Evolutionary conservation across 1,140 invertebrate species (phyloP).

Genomic region (Euwallacea similis): DNA sequence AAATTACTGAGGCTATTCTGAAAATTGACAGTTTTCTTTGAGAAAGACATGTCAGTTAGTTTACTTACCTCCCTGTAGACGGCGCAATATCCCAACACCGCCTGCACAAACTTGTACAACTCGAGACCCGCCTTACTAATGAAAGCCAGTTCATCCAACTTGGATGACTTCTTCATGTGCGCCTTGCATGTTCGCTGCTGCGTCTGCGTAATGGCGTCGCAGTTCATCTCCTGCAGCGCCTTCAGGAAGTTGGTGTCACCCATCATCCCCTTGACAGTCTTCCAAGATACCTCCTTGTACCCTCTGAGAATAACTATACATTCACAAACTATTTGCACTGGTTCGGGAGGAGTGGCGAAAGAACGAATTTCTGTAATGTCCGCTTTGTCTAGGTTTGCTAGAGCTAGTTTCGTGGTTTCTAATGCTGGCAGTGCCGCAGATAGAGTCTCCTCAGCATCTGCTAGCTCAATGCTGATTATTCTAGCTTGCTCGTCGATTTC

Average conservation of each 20-base stretch:
- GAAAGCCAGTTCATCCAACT: slow-evolving; percentile 73
- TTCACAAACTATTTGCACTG: slow-evolving; percentile 84
- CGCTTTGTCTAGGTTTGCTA: slow-evolving; percentile 79
- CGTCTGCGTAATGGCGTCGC: slow-evolving; percentile 73
- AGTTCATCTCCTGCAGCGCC: slow-evolving; percentile 81
- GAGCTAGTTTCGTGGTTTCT: slow-evolving; percentile 74
- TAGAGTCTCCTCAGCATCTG: slow-evolving; percentile 77
- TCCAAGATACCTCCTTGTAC: slow-evolving; percentile 85
- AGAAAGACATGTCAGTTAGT: no score
- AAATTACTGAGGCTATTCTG: no score
- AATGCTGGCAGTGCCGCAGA: slow-evolving; percentile 79
- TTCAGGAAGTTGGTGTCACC: slow-evolving; percentile 82
- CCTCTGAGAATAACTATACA: slow-evolving; percentile 82
- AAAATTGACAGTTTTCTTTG: no score
- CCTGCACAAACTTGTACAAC: slow-evolving; percentile 81
- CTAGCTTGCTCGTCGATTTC: slow-evolving; percentile 80
- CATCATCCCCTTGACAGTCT: slow-evolving; percentile 88
- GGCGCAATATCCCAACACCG: slow-evolving; percentile 82
- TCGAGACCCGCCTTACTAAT: slow-evolving; percentile 82
- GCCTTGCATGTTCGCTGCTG: slow-evolving; percentile 70
- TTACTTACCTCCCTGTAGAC: slow-evolving; percentile 69
- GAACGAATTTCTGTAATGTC: slow-evolving; percentile 92
- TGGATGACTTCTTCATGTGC: slow-evolving; percentile 70
- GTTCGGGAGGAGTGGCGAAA: slow-evolving; percentile 86
- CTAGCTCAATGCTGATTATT: slow-evolving; percentile 76